phyloP scores from a whole-genome alignment of 2,113 vertebrate species.

The Seriola quinqueradiata region DNA sequence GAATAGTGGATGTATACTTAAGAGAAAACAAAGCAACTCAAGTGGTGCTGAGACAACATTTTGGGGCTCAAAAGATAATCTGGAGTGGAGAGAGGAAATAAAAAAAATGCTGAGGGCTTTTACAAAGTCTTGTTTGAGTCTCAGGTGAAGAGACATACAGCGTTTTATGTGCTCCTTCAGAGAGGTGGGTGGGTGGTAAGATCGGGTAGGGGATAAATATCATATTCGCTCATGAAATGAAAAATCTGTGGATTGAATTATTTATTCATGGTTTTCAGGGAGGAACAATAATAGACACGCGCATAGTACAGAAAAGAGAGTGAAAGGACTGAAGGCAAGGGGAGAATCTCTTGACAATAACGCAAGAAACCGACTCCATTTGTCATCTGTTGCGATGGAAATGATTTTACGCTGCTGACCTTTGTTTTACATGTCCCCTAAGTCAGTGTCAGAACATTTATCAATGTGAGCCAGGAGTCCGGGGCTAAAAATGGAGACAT shows the following conservation, averaged over 20 bases:
- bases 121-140: constrained; percentile 55
- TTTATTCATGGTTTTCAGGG: constrained; percentile 72
- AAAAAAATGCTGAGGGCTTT: constrained; percentile 29
- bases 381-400: constrained; percentile 65
- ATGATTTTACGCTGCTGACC: constrained; percentile 66
- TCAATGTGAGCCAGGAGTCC: constrained; percentile 38
- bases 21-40: constrained; percentile 63
- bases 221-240: constrained; percentile 69
- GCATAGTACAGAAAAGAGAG: constrained; percentile 21
- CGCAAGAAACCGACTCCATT: constrained; percentile 63
- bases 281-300: constrained; percentile 48
- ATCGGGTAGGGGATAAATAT: constrained; percentile 61
- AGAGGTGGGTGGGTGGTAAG: constrained; percentile 47
- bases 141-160: constrained; percentile 68
- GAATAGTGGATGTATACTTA: constrained; percentile 40
- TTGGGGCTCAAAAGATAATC: constrained; percentile 82
- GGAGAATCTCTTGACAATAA: constrained; percentile 57
- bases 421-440: constrained; percentile 74
- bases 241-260: constrained; percentile 73
- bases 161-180: constrained; percentile 52
- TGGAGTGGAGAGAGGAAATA: constrained; percentile 72
- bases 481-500: constrained; percentile 50
- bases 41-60: constrained; percentile 81
- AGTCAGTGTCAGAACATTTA: constrained; percentile 56
- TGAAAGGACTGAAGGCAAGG: constrained; percentile 22